phyloP scores from a whole-genome alignment of 2,113 vertebrate species.

The Cryptotis parvus region DNA sequence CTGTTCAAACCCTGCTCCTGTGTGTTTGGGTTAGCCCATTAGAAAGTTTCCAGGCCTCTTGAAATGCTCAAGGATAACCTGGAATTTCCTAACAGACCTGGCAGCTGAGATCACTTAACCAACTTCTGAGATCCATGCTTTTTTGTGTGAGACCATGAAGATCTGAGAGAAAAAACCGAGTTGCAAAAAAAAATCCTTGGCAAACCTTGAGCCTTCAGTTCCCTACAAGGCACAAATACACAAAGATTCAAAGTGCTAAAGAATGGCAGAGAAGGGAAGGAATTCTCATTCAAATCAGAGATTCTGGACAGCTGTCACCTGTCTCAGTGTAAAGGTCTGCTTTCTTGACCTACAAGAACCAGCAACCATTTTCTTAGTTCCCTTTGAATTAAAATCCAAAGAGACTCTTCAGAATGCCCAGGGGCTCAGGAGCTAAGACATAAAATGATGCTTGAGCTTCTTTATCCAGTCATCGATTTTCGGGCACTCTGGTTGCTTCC shows the following conservation, averaged over 20 bases:
- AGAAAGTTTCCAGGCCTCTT: slow-evolving; percentile 79
- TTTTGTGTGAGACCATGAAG: not conserved
- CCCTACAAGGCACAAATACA: slow-evolving; percentile 30
- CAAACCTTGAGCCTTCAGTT: slow-evolving; percentile 24
- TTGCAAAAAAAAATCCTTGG: slow-evolving; percentile 22
- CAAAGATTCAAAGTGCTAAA: not conserved
- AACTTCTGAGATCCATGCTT: slow-evolving; percentile 31
- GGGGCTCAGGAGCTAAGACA: not conserved
- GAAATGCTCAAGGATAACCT: slow-evolving; percentile 78
- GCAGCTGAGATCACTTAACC: slow-evolving; percentile 57
- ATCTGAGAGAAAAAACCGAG: not conserved
- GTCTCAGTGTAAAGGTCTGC: not conserved
- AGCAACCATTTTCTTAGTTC: too few species aligned
- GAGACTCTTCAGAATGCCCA: slow-evolving; percentile 4
- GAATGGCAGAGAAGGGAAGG: not conserved
- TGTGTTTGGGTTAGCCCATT: slow-evolving; percentile 66
- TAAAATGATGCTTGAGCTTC: not conserved
- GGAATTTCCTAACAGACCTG: slow-evolving; percentile 80
- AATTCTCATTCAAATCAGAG: slow-evolving; percentile 4
- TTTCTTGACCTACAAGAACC: too few species aligned
- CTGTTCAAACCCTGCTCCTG: slow-evolving; percentile 52
- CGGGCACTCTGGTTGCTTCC: too few species aligned
- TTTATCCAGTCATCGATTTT: too few species aligned
- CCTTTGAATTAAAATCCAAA: not conserved
- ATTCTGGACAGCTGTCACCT: not conserved